Conservation (phyloP, 2,113 vertebrate genomes). For the Chrysochloris asiatica region DNA sequence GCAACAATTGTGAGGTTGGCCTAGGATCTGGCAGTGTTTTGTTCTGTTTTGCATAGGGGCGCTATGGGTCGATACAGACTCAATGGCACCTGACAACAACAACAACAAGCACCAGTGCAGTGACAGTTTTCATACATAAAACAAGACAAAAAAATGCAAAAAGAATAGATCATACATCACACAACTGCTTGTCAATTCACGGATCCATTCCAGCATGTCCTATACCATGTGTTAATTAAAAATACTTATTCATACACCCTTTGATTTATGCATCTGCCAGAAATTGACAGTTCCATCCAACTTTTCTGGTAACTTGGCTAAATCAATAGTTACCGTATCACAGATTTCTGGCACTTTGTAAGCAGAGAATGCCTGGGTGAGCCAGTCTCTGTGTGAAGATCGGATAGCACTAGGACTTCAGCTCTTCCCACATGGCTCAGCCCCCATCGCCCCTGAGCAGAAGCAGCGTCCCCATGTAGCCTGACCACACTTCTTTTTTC, state of each 20-base stretch:
- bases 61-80: too few relatives aligned
- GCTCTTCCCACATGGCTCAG: not conserved
- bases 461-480: accelerated
- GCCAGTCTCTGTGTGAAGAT: not conserved
- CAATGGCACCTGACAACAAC: too few relatives aligned
- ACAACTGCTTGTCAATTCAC: not conserved
- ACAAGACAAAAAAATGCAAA: not conserved
- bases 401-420: not conserved
- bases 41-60: too few relatives aligned
- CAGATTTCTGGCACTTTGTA: not conserved
- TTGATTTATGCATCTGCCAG: not conserved
- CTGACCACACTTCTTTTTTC: not conserved
- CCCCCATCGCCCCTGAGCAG: not conserved
- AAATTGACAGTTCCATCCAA: not conserved
- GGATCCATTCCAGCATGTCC: not conserved
- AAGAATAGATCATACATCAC: not conserved
- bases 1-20: too few relatives aligned
- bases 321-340: not conserved
- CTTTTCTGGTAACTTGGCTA: not conserved
- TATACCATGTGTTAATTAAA: not conserved
- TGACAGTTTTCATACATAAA: conserved; percentile 1
- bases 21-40: too few relatives aligned
- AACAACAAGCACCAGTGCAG: not conserved
- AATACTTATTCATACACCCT: not conserved
- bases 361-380: not conserved